Evolutionary conservation across 2,797 vertebrate species (phyloP), one percentile per base, ranked within the genome.

Genomic region (Chaunax sp.): DNA sequence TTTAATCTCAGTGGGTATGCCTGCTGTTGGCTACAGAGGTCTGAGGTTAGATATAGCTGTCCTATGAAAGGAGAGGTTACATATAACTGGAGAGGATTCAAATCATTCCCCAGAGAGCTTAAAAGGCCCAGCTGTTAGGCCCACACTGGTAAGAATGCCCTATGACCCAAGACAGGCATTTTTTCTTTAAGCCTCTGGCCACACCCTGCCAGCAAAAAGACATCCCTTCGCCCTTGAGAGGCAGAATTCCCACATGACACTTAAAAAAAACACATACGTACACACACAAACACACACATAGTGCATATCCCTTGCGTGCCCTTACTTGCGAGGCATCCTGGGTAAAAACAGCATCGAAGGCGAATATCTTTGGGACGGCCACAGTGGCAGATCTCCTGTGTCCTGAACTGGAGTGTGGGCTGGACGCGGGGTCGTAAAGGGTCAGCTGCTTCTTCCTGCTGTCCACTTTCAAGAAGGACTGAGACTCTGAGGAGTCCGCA

Each of bases 311-410:
- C 46, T 56, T 4, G 19, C 22, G 33, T 52, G 23, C 11, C 23
- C 75, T 83, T 95, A 99, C 98, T 95, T 99, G 98, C 22, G 97
- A 98, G 63, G 98, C 94, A 77, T 99, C 98, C 81, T 95, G 96
- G 75, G 96, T 95, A 81, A 98, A 99, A 84, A 99, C 91, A 0
- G 97, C 96, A 57, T 99, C 98, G 18, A 99, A 99, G 75, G 96
- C 96, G 63, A 99, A 99, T 94, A 97, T 97, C 94, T 95, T 98
- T 78, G 97, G 98, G 74, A 96, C 95, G 0, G 92, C 90, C 64
- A 95, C 89, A 2, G 95, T 92, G 68, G 90, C 92, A 0, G 94
- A 93, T 64, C 94, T 95, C 70, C 96, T 92, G 86, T 96, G 96
- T 58, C 92, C 94, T 43, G 92, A 86, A 59, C 83, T 90, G 76